Evolutionary conservation across 1,140 invertebrate genomes (phyloP), one percentile per base, ranked within the genome.

Genomic region (Melitaea cinxia): DNA sequence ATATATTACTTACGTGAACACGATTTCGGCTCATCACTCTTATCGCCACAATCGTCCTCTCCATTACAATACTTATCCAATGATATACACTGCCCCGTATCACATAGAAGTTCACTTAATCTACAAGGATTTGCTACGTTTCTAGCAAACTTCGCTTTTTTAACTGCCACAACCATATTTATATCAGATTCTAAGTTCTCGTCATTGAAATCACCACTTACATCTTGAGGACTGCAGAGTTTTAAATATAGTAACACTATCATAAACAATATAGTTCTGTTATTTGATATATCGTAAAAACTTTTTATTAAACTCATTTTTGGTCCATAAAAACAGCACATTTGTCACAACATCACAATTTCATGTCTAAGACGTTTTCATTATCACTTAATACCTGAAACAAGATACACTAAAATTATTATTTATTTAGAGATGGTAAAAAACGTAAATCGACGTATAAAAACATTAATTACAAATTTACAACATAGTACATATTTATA

Each of bases 41-140:
- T 94, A 83, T 96, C 95, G 1, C 93, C 92, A 78, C 96, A 97
- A 84, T 97, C 95, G 73, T 95, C 93, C 60, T 94, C 92, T 4
- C 95, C 95, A 80, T 97, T 95, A 84, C 96, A 96, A 86, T 93
- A 96, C 72, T 94, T 94, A 85, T 96, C 95, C 75, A 95, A 91
- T 5, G 94, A 93, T 68, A 96, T 92, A 87, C 96, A 97, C 70
- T 93, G 92, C 33, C 94, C 94, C 26, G 94, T 94, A 72, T 93
- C 93, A 85, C 95, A 96, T 57, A 91, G 91, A 81, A 95, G 95
- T 88, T 97, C 96, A 78, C 95, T 96, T 70, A 96, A 92, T 65
- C 94, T 94, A 88, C 96, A 97, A 47, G 85, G 78, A 55, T 68
- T 78, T 4, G 50, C 67, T 15, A 60, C 65, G 39, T 82, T 81